These are phyloP conservation scores for Drosophila tanythrix DNA, from an alignment of 2,888 invertebrate species.

Conservation along the genomic window DNA sequence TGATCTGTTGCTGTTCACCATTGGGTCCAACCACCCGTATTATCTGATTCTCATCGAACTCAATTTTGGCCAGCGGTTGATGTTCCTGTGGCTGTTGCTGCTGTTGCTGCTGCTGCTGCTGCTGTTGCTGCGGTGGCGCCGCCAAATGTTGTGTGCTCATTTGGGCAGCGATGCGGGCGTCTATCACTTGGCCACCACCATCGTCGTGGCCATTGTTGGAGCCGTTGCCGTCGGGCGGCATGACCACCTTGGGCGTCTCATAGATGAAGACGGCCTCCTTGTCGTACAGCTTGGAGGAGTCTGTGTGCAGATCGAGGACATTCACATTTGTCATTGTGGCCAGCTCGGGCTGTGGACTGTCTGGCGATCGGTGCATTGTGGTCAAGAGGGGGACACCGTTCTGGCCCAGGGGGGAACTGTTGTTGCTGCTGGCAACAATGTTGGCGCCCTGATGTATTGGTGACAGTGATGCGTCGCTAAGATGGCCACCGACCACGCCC, in stretches of 20 bases:
- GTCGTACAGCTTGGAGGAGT: constrained; percentile 84
- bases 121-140: constrained; percentile 56
- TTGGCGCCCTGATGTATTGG: constrained; percentile 73
- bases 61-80: constrained; percentile 84
- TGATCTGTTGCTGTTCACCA: constrained; percentile 85
- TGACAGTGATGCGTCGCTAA: constrained; percentile 69
- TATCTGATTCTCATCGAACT: constrained; percentile 85
- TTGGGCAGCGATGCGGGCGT: constrained; percentile 84
- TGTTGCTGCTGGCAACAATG: constrained; percentile 73
- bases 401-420: constrained; percentile 74
- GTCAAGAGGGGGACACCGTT: constrained; percentile 83
- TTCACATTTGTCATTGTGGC: constrained; percentile 95
- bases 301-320: constrained; percentile 89
- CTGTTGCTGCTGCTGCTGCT: constrained; percentile 57
- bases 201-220: constrained; percentile 75
- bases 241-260: constrained; percentile 83
- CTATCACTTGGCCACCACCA: constrained; percentile 83
- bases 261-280: constrained; percentile 85
- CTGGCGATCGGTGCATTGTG: constrained; percentile 85
- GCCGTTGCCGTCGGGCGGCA: constrained; percentile 71
- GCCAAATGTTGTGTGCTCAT: constrained; percentile 67
- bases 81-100: constrained; percentile 67
- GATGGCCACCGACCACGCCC: constrained; percentile 64
- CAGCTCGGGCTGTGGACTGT: constrained; percentile 90
- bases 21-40: constrained; percentile 85